Conservation (phyloP, 35 echinoderm and acorn worm species). For the Amphiura filiformis region DNA sequence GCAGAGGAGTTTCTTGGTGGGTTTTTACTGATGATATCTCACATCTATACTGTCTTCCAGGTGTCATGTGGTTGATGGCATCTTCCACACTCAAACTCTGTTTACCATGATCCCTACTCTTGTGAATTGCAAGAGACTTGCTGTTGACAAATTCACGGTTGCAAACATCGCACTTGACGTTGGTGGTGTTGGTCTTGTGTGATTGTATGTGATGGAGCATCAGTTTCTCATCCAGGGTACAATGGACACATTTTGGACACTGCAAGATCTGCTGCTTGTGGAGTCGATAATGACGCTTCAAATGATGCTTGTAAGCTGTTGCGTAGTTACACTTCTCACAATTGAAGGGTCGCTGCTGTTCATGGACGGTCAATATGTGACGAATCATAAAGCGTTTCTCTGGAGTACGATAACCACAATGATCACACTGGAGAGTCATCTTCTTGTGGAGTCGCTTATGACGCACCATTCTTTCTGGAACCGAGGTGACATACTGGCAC, state of each 20-base stretch:
- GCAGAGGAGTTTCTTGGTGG: neutral
- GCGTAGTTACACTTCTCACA: conserved; percentile 75
- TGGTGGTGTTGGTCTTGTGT: conserved; percentile 5
- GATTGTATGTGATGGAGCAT: conserved; percentile 39
- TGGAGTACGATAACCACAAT: conserved; percentile 70
- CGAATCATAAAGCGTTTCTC: conserved; percentile 75
- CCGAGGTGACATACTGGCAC: conserved; percentile 49
- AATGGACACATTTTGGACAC: conserved; percentile 55
- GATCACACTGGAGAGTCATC: conserved; percentile 58
- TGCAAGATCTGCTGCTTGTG: conserved; percentile 32
- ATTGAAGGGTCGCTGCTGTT: conserved; percentile 65
- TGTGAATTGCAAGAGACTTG: conserved; percentile 56
- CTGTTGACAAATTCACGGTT: conserved; percentile 48
- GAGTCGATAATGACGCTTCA: conserved; percentile 49
- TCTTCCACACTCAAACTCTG: neutral
- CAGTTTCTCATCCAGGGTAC: conserved; percentile 42
- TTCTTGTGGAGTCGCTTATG: conserved; percentile 63
- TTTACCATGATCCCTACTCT: conserved; percentile 40
- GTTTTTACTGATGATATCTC: neutral
- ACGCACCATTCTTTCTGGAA: conserved; percentile 42
- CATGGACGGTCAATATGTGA: conserved; percentile 79
- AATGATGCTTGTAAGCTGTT: conserved; percentile 80
- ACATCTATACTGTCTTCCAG: neutral
- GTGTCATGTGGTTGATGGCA: neutral
- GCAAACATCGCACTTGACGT: conserved; percentile 55